Percentiles rank a stretch among this genome's conserved stretches.
Evolutionary conservation across 2,797 vertebrate species (phyloP).

Genomic region (Alauda arvensis): DNA sequence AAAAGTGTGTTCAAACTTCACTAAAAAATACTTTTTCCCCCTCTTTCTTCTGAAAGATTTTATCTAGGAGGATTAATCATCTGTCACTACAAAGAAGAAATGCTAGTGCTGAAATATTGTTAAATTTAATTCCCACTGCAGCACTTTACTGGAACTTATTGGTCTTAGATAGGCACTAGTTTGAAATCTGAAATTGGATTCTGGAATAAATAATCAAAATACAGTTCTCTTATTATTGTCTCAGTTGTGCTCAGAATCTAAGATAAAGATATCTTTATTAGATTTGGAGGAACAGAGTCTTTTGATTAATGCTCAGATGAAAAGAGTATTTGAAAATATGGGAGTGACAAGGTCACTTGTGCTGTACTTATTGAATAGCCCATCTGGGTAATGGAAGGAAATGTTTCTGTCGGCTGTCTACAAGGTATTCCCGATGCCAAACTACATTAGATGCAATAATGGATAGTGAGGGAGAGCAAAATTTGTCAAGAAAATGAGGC

Average conservation of each 20-base stretch:
- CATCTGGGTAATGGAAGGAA: neutral
- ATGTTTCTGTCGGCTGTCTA: neutral
- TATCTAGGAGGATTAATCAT: neutral
- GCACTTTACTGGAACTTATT: neutral
- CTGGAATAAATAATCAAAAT: neutral
- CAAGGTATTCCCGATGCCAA: neutral
- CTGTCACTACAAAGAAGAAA: neutral
- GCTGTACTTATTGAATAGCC: neutral
- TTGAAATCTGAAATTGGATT: neutral
- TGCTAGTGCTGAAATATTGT: neutral
- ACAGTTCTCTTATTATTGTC: neutral
- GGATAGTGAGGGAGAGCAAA: neutral
- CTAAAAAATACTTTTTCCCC: neutral
- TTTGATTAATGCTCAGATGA: neutral
- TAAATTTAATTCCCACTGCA: neutral
- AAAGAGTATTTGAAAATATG: neutral
- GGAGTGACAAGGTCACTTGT: neutral
- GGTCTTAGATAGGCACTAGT: neutral
- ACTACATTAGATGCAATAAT: neutral
- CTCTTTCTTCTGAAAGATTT: neutral
- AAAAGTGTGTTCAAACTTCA: neutral
- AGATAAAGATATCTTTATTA: neutral
- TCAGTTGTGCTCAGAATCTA: neutral
- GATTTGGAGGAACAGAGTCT: neutral
- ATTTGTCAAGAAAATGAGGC: neutral